Conservation (phyloP, 2,888 invertebrate genomes). For the Pachymerium ferrugineum region DNA sequence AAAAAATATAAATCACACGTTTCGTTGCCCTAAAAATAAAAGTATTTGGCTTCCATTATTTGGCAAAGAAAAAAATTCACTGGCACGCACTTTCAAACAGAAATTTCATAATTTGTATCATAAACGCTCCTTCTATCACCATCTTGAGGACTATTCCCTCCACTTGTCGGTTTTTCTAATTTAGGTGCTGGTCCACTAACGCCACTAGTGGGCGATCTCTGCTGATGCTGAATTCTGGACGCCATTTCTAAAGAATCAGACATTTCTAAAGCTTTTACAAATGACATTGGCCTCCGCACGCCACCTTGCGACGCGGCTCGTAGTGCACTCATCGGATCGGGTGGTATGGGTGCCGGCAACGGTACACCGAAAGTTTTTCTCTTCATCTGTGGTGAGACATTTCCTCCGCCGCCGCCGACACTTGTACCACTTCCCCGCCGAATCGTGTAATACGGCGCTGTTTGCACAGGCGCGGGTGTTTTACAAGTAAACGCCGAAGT, state of each 20-base stretch:
- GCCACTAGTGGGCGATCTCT: slow-evolving; percentile 29
- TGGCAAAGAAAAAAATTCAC: slow-evolving; percentile 7
- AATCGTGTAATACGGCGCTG: slow-evolving; percentile 20
- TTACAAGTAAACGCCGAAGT: slow-evolving; percentile 50
- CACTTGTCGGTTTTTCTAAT: neutral
- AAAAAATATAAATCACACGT: no score
- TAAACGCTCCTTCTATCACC: slow-evolving; percentile 60
- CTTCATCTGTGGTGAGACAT: slow-evolving; percentile 63
- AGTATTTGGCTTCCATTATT: neutral
- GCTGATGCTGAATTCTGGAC: neutral
- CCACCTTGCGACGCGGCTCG: slow-evolving; percentile 42
- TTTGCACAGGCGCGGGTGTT: neutral
- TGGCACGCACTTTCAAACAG: slow-evolving; percentile 57
- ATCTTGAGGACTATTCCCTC: slow-evolving; percentile 14
- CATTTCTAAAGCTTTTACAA: slow-evolving; percentile 83
- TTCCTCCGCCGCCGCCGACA: slow-evolving; percentile 53
- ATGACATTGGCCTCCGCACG: slow-evolving; percentile 70
- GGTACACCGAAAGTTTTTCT: slow-evolving; percentile 46
- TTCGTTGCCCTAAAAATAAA: neutral
- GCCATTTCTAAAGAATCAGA: slow-evolving; percentile 63
- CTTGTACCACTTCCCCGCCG: slow-evolving; percentile 37
- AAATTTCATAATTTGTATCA: slow-evolving; percentile 93
- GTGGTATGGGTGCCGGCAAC: slow-evolving; percentile 30
- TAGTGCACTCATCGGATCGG: slow-evolving; percentile 39
- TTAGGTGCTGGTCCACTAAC: slow-evolving; percentile 30